Evolutionary conservation across 2,888 invertebrate genomes (phyloP).

Genomic region (Phanerotoma sp.): DNA sequence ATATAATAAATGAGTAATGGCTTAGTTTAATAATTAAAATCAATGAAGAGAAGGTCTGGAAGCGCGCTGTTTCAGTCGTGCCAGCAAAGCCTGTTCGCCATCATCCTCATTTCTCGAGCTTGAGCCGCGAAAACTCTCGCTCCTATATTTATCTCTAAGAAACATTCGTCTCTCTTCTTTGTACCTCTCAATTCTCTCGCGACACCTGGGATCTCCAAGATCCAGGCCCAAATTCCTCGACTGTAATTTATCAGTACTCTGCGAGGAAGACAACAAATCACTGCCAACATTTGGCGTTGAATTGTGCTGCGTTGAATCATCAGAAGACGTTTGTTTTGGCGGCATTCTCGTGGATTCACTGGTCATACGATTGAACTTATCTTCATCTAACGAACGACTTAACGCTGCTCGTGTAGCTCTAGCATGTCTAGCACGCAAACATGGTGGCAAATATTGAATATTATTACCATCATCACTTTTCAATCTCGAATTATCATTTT

Average conservation of each 20-base stretch:
- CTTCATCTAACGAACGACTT: conserved; percentile 53
- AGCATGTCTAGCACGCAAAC: conserved; percentile 61
- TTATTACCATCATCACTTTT: conserved; percentile 48
- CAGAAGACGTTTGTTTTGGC: conserved; percentile 55
- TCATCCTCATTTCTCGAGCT: conserved; percentile 50
- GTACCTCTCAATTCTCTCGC: conserved; percentile 86
- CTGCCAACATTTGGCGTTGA: conserved; percentile 53
- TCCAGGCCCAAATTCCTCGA: conserved; percentile 51
- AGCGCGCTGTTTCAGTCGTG: conserved; percentile 59
- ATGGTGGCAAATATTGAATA: conserved; percentile 60
- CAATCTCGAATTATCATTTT: conserved; percentile 49
- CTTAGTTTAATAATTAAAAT: conserved; percentile 29
- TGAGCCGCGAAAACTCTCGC: conserved; percentile 72
- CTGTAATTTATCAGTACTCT: conserved; percentile 40
- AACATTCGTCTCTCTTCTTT: conserved; percentile 87
- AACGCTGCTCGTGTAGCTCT: conserved; percentile 50
- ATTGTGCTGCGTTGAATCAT: conserved; percentile 51
- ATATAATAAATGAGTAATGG: no score
- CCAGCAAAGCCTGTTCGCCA: conserved; percentile 52
- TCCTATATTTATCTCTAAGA: conserved; percentile 81
- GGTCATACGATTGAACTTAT: conserved; percentile 53
- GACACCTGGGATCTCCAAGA: conserved; percentile 54
- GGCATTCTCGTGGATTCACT: conserved; percentile 47
- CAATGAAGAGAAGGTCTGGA: conserved; percentile 55
- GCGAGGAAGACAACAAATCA: conserved; percentile 34